A percentile compares a stretch with the other conserved stretches of the same genome.
phyloP scores from a whole-genome alignment of 2,113 vertebrate genomes.

The Hepsetus odoe region DNA sequence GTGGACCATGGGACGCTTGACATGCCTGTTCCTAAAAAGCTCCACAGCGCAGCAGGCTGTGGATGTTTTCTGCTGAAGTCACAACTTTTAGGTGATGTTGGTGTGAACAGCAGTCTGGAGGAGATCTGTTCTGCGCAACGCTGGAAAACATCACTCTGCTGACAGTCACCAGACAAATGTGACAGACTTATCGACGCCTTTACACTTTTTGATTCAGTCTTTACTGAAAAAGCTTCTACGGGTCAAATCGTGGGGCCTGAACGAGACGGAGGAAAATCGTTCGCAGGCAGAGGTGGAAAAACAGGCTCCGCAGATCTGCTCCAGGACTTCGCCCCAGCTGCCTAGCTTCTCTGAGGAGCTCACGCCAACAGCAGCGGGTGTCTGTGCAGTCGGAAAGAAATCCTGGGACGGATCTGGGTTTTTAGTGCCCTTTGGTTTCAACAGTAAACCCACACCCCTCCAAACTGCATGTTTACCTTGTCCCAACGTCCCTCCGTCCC shows the following conservation, averaged over 20 bases:
- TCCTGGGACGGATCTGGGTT: too few relatives aligned
- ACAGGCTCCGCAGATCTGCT: too few relatives aligned
- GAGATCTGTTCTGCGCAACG: background rate
- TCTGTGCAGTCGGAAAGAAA: too few relatives aligned
- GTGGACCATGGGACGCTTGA: background rate
- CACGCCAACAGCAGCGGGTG: too few relatives aligned
- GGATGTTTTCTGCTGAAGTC: constrained; percentile 12
- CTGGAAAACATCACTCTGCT: background rate
- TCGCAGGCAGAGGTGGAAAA: too few relatives aligned
- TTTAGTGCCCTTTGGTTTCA: too few relatives aligned
- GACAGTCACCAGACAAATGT: background rate
- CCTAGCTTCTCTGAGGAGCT: too few relatives aligned
- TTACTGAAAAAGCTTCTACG: background rate
- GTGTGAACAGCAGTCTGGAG: background rate
- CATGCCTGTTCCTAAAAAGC: too few relatives aligned
- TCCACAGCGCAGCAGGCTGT: background rate
- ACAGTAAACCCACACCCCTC: background rate
- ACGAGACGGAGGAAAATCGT: too few relatives aligned
- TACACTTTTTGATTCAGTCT: background rate
- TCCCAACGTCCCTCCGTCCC: constrained; percentile 58
- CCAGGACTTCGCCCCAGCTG: too few relatives aligned
- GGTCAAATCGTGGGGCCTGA: background rate
- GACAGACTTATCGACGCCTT: background rate
- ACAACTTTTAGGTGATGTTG: background rate
- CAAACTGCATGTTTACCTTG: constrained; percentile 59